A percentile compares a stretch with the other conserved stretches of the same genome.
Conservation (phyloP, 1,140 invertebrate species). For the Pemphigus obesinymphae region DNA sequence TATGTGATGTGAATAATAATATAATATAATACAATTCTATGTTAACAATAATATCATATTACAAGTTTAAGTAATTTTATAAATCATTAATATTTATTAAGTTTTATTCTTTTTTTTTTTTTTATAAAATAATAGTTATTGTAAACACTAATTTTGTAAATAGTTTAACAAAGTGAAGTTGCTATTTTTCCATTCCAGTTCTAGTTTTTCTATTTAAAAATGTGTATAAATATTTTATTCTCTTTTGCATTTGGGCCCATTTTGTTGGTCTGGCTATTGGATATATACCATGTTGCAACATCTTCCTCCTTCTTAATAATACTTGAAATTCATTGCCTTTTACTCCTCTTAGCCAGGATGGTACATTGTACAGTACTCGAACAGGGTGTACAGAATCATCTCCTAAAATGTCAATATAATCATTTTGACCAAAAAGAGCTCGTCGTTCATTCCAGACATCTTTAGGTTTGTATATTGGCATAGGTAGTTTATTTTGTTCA, state of each 20-base stretch:
- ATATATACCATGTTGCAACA: slow-evolving; percentile 57
- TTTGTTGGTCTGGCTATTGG: slow-evolving; percentile 65
- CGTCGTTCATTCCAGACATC: slow-evolving; percentile 69
- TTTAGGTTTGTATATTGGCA: slow-evolving; percentile 67
- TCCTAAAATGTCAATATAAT: slow-evolving; percentile 93
- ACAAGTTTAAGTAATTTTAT: too few species aligned
- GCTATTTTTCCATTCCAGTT: slow-evolving; percentile 38
- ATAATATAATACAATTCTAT: too few species aligned
- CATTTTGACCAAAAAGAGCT: slow-evolving; percentile 90
- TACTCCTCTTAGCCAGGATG: slow-evolving; percentile 79
- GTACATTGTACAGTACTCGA: slow-evolving; percentile 75
- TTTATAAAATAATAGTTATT: neutral
- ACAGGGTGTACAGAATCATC: slow-evolving; percentile 74
- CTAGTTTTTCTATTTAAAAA: slow-evolving; percentile 71
- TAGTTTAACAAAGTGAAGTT: neutral
- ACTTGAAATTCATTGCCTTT: slow-evolving; percentile 81
- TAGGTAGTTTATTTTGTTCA: slow-evolving; percentile 53
- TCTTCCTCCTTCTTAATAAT: slow-evolving; percentile 69
- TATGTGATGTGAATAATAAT: too few species aligned
- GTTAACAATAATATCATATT: too few species aligned
- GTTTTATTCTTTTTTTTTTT: neutral
- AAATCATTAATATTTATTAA: neutral
- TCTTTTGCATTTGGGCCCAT: slow-evolving; percentile 67
- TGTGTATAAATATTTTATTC: slow-evolving; percentile 68
- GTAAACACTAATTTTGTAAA: neutral